These are phyloP conservation scores for Tenebrosternarchus preto DNA, from an alignment of 2,113 vertebrate species.

Conservation along the genomic window DNA sequence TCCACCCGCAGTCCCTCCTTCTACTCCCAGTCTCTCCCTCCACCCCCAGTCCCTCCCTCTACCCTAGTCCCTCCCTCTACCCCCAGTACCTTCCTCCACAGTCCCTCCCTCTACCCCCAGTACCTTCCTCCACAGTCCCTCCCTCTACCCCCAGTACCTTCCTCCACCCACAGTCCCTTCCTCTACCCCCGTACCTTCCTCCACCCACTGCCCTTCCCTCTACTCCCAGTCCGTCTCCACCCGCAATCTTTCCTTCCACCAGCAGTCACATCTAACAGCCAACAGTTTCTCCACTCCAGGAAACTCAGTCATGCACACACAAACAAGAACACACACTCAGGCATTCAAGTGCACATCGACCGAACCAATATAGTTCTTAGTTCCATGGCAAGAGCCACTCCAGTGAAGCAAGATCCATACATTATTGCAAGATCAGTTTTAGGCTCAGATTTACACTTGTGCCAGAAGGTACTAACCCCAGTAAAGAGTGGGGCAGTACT, in stretches of 20 bases:
- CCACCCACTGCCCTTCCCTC: no score
- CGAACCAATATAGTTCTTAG: neutral
- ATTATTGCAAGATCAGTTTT: neutral
- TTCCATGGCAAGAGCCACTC: neutral
- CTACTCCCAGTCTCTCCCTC: conserved; percentile 37
- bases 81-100: no score
- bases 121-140: no score
- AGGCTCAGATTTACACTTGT: no score
- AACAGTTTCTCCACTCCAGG: neutral
- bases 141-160: no score
- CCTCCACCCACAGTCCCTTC: no score
- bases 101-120: no score
- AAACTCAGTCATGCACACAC: conserved; percentile 30
- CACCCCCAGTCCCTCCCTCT: conserved; percentile 10
- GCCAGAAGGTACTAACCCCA: no score
- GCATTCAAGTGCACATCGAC: neutral
- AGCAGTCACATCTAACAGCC: neutral
- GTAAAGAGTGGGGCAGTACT: neutral
- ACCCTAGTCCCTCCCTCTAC: no score
- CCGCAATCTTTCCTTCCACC: conserved; percentile 5
- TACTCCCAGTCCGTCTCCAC: no score
- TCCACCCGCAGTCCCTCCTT: conserved; percentile 5
- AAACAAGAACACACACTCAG: conserved; percentile 14
- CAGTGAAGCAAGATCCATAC: neutral
- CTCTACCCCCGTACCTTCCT: no score